phyloP scores from a whole-genome alignment of 1,140 invertebrate species.

The Ostrea denselamellosa region DNA sequence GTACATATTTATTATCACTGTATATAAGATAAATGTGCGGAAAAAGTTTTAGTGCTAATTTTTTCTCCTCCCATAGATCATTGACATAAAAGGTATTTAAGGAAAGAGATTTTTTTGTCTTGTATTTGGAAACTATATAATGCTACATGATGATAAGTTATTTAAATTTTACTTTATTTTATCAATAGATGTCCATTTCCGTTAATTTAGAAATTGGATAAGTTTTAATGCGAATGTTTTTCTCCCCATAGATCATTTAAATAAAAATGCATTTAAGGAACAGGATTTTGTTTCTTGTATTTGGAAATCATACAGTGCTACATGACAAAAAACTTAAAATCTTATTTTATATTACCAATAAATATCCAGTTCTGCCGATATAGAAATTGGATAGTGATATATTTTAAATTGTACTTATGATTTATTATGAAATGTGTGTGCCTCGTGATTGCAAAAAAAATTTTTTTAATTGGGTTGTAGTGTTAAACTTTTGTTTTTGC shows the following conservation, averaged over 20 bases:
- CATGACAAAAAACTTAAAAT: no score
- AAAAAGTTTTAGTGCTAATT: conserved; percentile 10
- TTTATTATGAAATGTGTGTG: conserved; percentile 5
- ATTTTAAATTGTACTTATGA: not conserved
- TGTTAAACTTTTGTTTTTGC: not conserved
- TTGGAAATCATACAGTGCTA: no score
- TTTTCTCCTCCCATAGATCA: not conserved
- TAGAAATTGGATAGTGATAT: not conserved
- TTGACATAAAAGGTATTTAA: not conserved
- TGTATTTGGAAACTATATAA: not conserved
- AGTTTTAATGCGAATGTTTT: not conserved
- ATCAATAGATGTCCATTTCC: not conserved
- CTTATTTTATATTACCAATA: not conserved
- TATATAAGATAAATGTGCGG: conserved; percentile 1
- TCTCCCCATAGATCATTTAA: no score
- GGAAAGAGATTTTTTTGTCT: not conserved
- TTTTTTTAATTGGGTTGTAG: conserved; percentile 14
- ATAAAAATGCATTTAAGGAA: no score
- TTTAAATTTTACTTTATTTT: not conserved
- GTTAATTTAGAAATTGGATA: not conserved
- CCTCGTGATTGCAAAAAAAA: conserved; percentile 25
- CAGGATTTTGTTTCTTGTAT: no score
- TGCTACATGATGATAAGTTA: not conserved
- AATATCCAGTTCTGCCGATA: not conserved
- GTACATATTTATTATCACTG: conserved; percentile 1